Evolutionary conservation across 1,140 invertebrate species (phyloP).

Genomic region (Cataglyphis hispanica): DNA sequence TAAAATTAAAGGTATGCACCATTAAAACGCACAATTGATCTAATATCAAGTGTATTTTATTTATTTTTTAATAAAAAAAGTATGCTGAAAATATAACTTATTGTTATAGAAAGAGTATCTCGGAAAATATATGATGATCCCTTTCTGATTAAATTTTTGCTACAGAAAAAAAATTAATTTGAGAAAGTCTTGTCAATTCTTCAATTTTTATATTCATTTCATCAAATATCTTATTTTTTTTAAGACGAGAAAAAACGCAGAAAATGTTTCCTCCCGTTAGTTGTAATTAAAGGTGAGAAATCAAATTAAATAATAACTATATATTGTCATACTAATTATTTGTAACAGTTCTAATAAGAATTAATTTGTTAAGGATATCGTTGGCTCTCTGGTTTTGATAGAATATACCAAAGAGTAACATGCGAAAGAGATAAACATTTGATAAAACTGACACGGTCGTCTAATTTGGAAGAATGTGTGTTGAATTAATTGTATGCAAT

Average conservation of each 20-base stretch:
- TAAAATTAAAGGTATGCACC: conserved; percentile 23
- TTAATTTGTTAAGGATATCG: not conserved
- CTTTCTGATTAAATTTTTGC: not conserved
- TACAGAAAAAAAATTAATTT: not conserved
- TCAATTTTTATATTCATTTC: not conserved
- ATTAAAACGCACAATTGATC: conserved; percentile 10
- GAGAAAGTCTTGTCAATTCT: not conserved
- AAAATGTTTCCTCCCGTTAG: not conserved
- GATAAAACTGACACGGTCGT: conserved; percentile 30
- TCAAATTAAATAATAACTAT: conserved; percentile 21
- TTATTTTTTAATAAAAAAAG: conserved; percentile 22
- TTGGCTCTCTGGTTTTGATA: conserved; percentile 48
- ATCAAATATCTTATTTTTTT: conserved; percentile 6
- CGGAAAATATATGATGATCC: not conserved
- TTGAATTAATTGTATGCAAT: conserved; percentile 60
- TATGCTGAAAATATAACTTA: not conserved
- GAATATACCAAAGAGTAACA: conserved; percentile 46
- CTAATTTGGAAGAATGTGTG: conserved; percentile 12
- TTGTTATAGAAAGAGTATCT: not conserved
- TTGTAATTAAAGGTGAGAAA: not conserved
- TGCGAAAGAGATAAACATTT: conserved; percentile 25
- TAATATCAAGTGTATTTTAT: not conserved
- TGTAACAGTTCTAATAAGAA: conserved; percentile 31
- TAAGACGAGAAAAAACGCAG: not conserved
- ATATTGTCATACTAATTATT: conserved; percentile 14